phyloP scores from a whole-genome alignment of 2,113 vertebrate species.

The Psettodes erumei region DNA sequence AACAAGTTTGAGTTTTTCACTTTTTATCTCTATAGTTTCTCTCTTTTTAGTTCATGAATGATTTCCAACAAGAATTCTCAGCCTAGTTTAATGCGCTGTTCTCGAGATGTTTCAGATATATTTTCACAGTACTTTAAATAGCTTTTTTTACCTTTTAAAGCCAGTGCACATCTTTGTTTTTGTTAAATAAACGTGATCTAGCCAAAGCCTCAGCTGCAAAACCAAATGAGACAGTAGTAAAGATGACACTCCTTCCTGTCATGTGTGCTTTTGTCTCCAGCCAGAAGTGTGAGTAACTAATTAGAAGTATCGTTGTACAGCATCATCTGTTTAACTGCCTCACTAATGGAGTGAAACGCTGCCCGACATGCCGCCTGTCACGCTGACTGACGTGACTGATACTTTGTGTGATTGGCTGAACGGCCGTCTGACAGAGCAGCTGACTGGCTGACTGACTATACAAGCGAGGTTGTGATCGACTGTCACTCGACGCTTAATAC shows the following conservation, averaged over 20 bases:
- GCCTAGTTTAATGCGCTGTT: background rate
- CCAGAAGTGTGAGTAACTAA: constrained; percentile 5
- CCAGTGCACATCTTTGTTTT: background rate
- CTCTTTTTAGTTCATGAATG: background rate
- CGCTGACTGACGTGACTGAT: constrained; percentile 32
- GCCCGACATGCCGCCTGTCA: constrained; percentile 8
- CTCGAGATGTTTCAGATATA: background rate
- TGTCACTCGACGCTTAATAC: constrained; percentile 19
- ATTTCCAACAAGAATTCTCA: background rate
- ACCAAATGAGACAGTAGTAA: background rate
- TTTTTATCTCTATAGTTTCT: background rate
- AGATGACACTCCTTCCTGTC: background rate
- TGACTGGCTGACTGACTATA: constrained; percentile 41
- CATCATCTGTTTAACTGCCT: constrained; percentile 23
- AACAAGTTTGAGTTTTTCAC: background rate
- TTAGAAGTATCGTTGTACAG: constrained; percentile 10
- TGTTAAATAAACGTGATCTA: background rate
- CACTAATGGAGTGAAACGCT: constrained; percentile 42
- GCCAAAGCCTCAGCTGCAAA: background rate
- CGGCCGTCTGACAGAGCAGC: constrained; percentile 39
- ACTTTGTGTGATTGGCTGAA: constrained; percentile 32
- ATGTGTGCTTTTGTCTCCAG: background rate
- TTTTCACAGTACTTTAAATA: background rate
- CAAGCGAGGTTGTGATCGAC: constrained; percentile 36
- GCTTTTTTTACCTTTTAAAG: background rate